Percentiles rank a stretch among this genome's conserved stretches.
phyloP scores from a whole-genome alignment of 1,140 invertebrate genomes.

The Laupala kohalensis region DNA sequence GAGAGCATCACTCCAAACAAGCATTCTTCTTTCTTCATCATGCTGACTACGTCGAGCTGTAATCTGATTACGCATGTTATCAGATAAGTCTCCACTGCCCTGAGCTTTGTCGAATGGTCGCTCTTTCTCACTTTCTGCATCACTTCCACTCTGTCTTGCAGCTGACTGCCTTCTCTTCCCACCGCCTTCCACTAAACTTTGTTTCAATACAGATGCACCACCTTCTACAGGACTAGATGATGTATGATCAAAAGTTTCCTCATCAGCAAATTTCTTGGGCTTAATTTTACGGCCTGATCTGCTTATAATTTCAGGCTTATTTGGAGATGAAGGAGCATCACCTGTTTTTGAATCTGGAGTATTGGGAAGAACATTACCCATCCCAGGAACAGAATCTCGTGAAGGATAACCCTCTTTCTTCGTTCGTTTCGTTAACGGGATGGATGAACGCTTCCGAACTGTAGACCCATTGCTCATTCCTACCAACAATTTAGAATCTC shows the following conservation, averaged over 20 bases:
- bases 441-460: neutral
- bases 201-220: constrained; percentile 14
- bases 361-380: neutral
- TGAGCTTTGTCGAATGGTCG: neutral
- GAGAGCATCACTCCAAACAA: constrained; percentile 25
- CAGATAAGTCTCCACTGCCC: neutral
- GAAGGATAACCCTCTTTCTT: neutral
- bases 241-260: constrained; percentile 17
- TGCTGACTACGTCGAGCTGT: neutral
- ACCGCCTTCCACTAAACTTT: neutral
- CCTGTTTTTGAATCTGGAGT: neutral
- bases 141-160: neutral
- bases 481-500: neutral
- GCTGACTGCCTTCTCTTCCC: neutral
- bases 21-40: constrained; percentile 22
- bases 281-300: constrained; percentile 63
- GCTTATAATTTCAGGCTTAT: constrained; percentile 42
- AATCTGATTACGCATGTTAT: neutral
- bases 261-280: constrained; percentile 42
- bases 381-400: neutral
- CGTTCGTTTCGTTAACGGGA: neutral
- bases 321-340: neutral
- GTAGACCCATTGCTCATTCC: neutral
- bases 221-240: constrained; percentile 18
- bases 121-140: neutral